These are phyloP conservation scores for Eubucco bourcierii DNA, from an alignment of 2,113 vertebrate species.

Conservation along the genomic window DNA sequence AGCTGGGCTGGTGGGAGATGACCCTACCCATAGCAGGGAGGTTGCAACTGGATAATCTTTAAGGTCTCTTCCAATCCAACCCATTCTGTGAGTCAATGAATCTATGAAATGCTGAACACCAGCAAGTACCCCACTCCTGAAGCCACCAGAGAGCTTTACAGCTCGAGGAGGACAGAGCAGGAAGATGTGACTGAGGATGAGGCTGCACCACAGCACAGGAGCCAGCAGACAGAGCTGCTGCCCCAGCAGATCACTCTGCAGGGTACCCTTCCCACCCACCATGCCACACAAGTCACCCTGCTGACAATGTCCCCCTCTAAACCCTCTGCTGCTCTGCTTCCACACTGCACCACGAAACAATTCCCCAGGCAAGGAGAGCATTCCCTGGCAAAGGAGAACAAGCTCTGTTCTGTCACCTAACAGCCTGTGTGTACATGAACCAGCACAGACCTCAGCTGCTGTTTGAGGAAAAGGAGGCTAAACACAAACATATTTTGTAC, in stretches of 20 bases:
- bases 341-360: neutral
- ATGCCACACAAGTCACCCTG: neutral
- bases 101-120: neutral
- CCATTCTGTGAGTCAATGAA: too few species aligned
- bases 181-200: conserved; percentile 15
- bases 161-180: neutral
- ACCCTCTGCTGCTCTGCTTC: neutral
- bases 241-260: neutral
- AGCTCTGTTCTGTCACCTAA: neutral
- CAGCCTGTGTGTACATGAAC: neutral
- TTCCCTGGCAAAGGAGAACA: neutral
- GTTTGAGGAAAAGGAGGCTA: neutral
- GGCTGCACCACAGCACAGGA: neutral
- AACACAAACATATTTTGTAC: neutral
- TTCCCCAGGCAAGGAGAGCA: neutral
- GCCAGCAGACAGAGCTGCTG: conserved; percentile 22
- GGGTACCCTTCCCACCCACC: neutral
- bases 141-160: neutral
- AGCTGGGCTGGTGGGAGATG: too few species aligned
- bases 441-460: neutral
- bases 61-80: too few species aligned
- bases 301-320: neutral
- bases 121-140: neutral
- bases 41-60: too few species aligned
- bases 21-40: too few species aligned